Percentiles rank a stretch among this genome's conserved stretches.
Conservation (phyloP, 2,113 vertebrate genomes). For the Daubentonia madagascariensis region DNA sequence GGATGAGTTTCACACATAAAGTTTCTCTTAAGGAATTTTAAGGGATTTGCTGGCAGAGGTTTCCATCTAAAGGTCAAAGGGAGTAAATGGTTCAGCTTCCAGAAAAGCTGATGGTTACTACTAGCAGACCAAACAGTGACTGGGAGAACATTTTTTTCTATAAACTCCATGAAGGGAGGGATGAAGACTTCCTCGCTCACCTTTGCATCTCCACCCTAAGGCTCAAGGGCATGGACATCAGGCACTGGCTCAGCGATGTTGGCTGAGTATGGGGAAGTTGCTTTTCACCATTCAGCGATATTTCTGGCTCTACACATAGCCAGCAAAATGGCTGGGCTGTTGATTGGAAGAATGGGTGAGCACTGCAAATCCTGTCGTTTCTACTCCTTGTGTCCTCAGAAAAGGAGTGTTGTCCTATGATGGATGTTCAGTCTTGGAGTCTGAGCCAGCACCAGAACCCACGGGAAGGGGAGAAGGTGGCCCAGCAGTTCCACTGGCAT, state of each 20-base stretch:
- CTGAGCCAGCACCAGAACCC: background rate
- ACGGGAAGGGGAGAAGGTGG: background rate
- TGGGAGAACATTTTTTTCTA: background rate
- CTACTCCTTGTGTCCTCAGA: background rate
- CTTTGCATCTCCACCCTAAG: background rate
- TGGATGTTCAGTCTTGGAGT: background rate
- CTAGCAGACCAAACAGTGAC: background rate
- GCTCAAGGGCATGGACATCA: background rate
- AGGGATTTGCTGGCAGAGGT: background rate
- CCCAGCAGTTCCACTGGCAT: fast-evolving
- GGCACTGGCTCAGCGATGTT: background rate
- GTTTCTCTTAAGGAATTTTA: conserved; percentile 44
- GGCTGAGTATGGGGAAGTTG: background rate
- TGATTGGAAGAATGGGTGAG: background rate
- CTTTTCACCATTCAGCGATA: background rate
- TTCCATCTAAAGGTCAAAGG: conserved; percentile 4
- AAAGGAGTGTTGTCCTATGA: background rate
- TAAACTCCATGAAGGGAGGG: background rate
- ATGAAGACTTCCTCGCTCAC: background rate
- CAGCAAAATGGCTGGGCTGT: background rate
- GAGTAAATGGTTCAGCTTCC: conserved; percentile 7
- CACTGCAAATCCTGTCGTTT: background rate
- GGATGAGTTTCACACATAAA: background rate
- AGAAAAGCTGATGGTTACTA: background rate
- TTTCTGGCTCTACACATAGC: background rate